phyloP scores from a whole-genome alignment of 2,888 invertebrate genomes.

The Leucania comma region DNA sequence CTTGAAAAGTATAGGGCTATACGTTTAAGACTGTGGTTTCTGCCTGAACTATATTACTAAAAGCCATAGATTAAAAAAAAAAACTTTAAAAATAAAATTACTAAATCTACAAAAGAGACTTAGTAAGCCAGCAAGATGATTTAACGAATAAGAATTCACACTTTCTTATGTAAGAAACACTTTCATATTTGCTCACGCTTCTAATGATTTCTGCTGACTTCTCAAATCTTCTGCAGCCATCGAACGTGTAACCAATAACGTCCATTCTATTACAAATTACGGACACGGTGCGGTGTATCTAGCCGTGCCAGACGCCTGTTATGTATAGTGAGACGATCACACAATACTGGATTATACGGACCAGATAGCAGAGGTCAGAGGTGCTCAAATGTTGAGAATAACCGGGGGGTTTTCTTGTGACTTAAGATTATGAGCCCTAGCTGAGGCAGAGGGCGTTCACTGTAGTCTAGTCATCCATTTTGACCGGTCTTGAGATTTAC shows the following conservation, averaged over 20 bases:
- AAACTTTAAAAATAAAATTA: no score
- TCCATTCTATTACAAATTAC: conserved; percentile 18
- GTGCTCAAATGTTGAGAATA: conserved; percentile 5
- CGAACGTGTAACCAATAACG: conserved; percentile 17
- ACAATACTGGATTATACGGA: conserved; percentile 51
- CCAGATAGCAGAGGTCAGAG: conserved; percentile 45
- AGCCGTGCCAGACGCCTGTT: conserved; percentile 28
- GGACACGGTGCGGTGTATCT: conserved; percentile 36
- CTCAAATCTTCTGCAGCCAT: not conserved
- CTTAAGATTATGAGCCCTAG: no score
- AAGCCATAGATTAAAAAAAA: no score
- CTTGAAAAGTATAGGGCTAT: no score
- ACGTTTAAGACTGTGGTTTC: no score
- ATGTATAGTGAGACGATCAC: conserved; percentile 43
- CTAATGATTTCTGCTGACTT: not conserved
- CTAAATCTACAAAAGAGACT: no score
- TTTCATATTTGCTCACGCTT: not conserved
- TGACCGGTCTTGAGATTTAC: no score
- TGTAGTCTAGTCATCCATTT: no score
- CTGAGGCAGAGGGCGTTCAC: no score
- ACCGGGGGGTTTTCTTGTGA: not conserved
- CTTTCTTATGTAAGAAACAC: not conserved
- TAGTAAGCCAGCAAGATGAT: no score
- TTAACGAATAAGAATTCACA: no score
- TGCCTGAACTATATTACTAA: no score